Percentiles rank a stretch among this genome's conserved stretches.
Evolutionary conservation across 2,888 invertebrate species (phyloP).

Genomic region (Ormyrus nitidulus): DNA sequence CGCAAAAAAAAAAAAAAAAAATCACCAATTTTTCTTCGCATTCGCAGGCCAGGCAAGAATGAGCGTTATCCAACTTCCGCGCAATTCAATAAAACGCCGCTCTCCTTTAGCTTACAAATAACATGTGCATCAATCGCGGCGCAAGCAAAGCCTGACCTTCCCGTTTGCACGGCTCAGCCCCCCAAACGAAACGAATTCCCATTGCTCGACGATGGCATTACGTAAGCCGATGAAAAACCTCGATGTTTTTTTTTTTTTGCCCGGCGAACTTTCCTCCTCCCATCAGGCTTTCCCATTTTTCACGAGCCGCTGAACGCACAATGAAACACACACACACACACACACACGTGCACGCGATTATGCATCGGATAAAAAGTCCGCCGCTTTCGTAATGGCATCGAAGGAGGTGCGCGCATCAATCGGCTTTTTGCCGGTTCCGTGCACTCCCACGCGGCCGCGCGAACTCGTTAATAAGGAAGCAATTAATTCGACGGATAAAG

Average conservation of each 20-base stretch:
- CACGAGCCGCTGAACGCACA: slow-evolving; percentile 12
- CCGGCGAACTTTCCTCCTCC: not conserved
- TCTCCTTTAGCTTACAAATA: too few species aligned
- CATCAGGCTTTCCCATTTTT: slow-evolving; percentile 6
- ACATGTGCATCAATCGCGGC: too few species aligned
- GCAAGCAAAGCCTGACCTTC: too few species aligned
- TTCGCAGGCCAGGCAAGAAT: too few species aligned
- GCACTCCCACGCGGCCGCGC: not conserved
- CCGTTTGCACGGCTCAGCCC: too few species aligned
- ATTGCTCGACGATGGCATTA: too few species aligned
- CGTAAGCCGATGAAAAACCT: too few species aligned
- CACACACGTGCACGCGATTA: not conserved
- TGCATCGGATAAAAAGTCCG: slow-evolving; percentile 7
- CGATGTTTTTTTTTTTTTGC: too few species aligned
- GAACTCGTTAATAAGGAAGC: slow-evolving; percentile 36
- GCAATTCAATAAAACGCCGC: not conserved
- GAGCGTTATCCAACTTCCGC: not conserved
- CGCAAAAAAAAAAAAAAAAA: too few species aligned
- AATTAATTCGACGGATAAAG: slow-evolving; percentile 25
- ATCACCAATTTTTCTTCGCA: too few species aligned
- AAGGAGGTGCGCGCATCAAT: not conserved
- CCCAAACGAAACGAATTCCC: too few species aligned
- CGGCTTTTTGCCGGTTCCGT: not conserved
- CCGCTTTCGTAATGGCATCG: slow-evolving; percentile 30
- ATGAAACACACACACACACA: not conserved